Percentiles rank a stretch among this genome's conserved stretches.
phyloP scores from a whole-genome alignment of 2,797 vertebrate species.

The Carduelis carduelis region DNA sequence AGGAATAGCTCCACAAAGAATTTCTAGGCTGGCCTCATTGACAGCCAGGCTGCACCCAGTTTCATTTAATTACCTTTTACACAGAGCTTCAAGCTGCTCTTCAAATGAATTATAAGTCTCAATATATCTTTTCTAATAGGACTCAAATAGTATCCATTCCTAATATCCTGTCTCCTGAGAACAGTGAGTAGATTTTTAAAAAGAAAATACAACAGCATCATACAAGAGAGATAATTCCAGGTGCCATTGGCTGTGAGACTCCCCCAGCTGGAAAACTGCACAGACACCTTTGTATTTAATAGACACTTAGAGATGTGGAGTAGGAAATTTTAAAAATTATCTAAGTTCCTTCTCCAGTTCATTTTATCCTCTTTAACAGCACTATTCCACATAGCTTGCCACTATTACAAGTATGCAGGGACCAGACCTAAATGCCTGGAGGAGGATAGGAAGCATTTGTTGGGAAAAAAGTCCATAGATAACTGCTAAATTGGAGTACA shows the following conservation, averaged over 20 bases:
- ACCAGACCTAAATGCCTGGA: not conserved
- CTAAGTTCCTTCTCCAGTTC: not conserved
- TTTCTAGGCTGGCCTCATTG: not conserved
- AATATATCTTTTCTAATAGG: not conserved
- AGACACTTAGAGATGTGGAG: not conserved
- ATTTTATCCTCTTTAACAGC: not conserved
- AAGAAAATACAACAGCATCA: not conserved
- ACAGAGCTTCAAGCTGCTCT: not conserved
- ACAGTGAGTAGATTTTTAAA: not conserved
- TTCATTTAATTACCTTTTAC: not conserved
- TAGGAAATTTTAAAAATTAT: not conserved
- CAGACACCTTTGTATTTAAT: not conserved
- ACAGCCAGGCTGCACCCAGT: not conserved
- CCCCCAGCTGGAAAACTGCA: not conserved
- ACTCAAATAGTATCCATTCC: not conserved
- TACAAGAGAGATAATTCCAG: not conserved
- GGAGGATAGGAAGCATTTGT: not conserved
- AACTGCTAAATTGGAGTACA: not conserved
- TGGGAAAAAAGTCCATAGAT: not conserved
- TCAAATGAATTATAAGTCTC: constrained; percentile 5
- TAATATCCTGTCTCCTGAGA: not conserved
- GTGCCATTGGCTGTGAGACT: not conserved
- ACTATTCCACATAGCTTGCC: not conserved
- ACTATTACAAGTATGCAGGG: not conserved
- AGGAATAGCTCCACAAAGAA: not conserved